Base-by-base conservation (phyloP, 2,888 invertebrate genomes). In the Argyresthia albistria region DNA sequence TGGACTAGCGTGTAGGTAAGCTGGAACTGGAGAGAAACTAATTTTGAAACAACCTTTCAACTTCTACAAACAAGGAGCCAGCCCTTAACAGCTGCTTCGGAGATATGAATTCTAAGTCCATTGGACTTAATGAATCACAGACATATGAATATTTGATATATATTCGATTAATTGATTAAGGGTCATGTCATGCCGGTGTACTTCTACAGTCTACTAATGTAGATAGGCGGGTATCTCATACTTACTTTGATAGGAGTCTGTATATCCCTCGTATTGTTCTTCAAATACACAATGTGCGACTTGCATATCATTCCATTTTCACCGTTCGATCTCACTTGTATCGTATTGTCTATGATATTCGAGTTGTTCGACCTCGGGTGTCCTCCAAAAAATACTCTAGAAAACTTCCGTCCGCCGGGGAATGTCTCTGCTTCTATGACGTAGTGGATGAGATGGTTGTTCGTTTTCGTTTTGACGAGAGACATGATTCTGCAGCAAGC, bases 191-290 rank as follows among this genome's bases (percentile, higher is more conserved):
- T 25, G 25, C 25, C 2, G 25, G 25, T 39, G 3, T 39, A 1
- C 8, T 39, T 39, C 2, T 39, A 39, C 8, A 11, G 8, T 39
- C 10, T 8, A 39, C 39, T n/a, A 11, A 39, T 3, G n/a, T 39
- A 39, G n/a, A 36, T 39, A 39, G 8, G 16, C 9, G 15, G 10
- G 8, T 15, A 16, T 15, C 14, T 45, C 43, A 16, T 54, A 62
- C 73, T 71, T 75, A 91, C 90, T 66, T 92, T 92, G 51, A 97
- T 94, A 0, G 97, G 95, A 8, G 94, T 93, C 67, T 97, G 93
- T 62, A 97, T 97, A 73, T 97, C 97, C 54, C 93, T 90, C 0
- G 95, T 94, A 60, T 93, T 94, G 63, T 96, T 95, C 74, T 95
- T 95, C 43, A 97, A 88, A 73, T 95, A 96, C n/a, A 95, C 94